Evolutionary conservation across 2,888 invertebrate genomes (phyloP).

Genomic region (Halictus ligatus): DNA sequence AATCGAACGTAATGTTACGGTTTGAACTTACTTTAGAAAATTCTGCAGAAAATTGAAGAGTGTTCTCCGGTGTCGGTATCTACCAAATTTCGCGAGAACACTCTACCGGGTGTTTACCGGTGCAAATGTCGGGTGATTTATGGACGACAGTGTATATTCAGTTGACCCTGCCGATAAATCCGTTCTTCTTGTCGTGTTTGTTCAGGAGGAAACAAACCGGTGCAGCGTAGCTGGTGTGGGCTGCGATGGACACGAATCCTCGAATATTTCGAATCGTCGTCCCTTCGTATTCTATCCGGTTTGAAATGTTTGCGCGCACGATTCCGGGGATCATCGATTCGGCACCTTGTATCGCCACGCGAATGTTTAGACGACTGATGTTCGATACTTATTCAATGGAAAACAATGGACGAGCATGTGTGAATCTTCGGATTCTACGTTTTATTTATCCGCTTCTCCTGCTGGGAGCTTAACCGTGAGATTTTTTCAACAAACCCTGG

Average conservation of each 20-base stretch:
- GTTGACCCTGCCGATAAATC: conserved; percentile 39
- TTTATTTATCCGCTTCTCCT: no score
- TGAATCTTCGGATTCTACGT: background rate
- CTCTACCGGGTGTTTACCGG: background rate
- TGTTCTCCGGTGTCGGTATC: background rate
- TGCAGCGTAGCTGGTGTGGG: background rate
- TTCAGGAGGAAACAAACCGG: conserved; percentile 30
- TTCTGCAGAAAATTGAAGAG: background rate
- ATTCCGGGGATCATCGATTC: background rate
- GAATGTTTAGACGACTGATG: conserved; percentile 8
- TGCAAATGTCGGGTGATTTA: background rate
- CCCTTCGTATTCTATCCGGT: conserved; percentile 6
- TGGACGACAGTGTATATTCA: conserved; percentile 5
- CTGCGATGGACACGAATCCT: conserved; percentile 3
- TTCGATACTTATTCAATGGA: background rate
- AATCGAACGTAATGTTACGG: background rate
- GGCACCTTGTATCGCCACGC: background rate
- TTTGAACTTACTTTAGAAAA: no score
- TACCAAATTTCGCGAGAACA: background rate
- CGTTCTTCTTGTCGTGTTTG: conserved; percentile 41
- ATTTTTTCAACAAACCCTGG: no score
- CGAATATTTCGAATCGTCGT: background rate
- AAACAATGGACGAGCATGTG: background rate
- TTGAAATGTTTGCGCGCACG: conserved; percentile 7
- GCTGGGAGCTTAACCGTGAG: no score